Evolutionary conservation across 1,140 invertebrate genomes (phyloP), one percentile per base, ranked within the genome.

Genomic region (Wasmannia auropunctata): DNA sequence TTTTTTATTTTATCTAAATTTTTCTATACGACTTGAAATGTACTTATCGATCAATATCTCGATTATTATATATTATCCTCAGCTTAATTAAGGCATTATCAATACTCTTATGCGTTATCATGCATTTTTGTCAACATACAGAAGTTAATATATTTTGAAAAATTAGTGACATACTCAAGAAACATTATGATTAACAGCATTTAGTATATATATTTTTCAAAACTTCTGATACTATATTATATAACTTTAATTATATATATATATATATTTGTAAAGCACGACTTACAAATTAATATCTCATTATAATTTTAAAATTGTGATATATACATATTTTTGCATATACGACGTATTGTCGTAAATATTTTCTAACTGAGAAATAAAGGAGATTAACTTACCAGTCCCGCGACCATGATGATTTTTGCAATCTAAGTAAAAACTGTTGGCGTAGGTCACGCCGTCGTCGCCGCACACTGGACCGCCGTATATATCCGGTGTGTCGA

Each of bases 381-480:
- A 43, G n/a, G 6, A 37, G n/a, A 67, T 84, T 43, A 43, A 62
- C 63, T 86, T 46, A 86, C 65, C 81, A 7, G 22, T 72, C 1
- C 54, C 40, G 19, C 25, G n/a, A 8, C 5, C 54, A 11, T 85
- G 69, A 56, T 92, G 81, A 76, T 93, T 94, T 51, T 91, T 14
- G 37, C 93, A 94, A 34, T 87, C 86, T 25, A 94, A 51, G 69
- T 91, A 92, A 34, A 90, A 22, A 7, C 49, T 62, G 56, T 92
- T 93, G 6, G 91, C 16, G 22, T 93, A 93, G 14, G 92, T 92
- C n/a, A 58, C 8, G 3, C 90, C 88, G 58, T 92, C 69, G 5
- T 49, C 89, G 10, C 87, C 91, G 54, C 92, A 93, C 2, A 93
- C 62, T 70, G 69, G 62, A 31, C 90, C 90, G 6, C 88, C 87